Base-by-base conservation (phyloP, 2,113 vertebrate species). In the Pelodiscus sinensis region DNA sequence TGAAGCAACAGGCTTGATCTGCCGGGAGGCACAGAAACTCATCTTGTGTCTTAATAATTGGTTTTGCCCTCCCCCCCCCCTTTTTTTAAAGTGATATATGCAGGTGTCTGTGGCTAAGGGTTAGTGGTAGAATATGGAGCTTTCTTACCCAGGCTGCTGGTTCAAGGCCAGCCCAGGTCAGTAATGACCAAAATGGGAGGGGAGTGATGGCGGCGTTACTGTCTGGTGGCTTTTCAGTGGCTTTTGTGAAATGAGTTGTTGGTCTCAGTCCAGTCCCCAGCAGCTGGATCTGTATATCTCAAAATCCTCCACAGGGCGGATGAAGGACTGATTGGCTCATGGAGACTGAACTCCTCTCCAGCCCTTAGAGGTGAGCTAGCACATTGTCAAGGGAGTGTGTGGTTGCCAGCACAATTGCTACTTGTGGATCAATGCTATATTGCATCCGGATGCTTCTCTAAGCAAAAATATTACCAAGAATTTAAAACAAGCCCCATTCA, bases 221-320 rank as follows among this genome's bases (percentile, higher is more conserved):
- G 86, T 84, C 84, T 84, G 91, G 78, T 93, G 94, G 92, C 88
- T 96, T 92, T 94, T 90, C 84, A 6, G 79, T 35, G 93, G 73
- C 94, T 95, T 97, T 96, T 94, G 44, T 38, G 94, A 96, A 96
- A 95, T 90, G 24, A 0, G 94, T 92, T 94, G 95, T 93, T 85
- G 92, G 88, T 95, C 96, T 92, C 92, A 90, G 95, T 95, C 93
- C 93, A 44, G 75, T 88, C 82, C 57, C 89, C 93, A 94, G 86
- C 91, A 84, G 89, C 87, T 75, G 50, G 19, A 94, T 95, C 52
- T 0, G 21, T 90, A 94, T 38, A 54, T 95, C 92, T 93, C 87
- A 85, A 92, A 95, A 95, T 81, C 91, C 80, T 93, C 81, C 1
- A 21, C 84, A 92, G 92, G 87, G 92, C 21, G 94, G 92, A 91